phyloP scores from a whole-genome alignment of 2,113 vertebrate species.

The Notiomystis cincta region DNA sequence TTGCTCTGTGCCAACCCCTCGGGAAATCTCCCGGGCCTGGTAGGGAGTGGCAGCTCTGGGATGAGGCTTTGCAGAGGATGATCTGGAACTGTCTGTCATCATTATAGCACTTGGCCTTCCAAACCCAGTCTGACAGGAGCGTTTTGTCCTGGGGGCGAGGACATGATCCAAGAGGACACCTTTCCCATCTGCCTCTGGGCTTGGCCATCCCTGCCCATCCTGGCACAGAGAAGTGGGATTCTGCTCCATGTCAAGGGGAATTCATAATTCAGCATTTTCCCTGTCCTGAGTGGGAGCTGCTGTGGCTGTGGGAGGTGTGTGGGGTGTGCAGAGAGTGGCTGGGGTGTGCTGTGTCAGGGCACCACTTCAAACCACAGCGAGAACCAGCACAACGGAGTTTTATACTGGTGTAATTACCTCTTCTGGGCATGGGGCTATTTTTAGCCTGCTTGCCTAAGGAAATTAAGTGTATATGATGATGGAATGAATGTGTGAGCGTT shows the following conservation, averaged over 20 bases:
- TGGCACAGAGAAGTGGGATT: rapidly evolving
- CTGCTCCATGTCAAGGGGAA: neutral
- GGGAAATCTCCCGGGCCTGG: neutral
- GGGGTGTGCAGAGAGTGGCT: neutral
- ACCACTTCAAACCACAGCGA: neutral
- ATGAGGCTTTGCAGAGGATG: neutral
- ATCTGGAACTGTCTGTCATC: neutral
- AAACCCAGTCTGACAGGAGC: neutral
- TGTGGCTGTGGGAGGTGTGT: neutral
- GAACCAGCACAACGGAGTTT: neutral
- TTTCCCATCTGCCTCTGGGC: neutral
- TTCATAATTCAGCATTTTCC: neutral
- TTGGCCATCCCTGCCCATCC: neutral
- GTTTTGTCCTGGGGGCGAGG: neutral
- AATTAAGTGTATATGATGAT: slow-evolving; percentile 45
- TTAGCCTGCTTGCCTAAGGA: slow-evolving; percentile 37
- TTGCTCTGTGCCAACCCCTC: rapidly evolving
- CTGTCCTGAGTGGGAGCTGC: neutral
- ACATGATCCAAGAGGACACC: neutral
- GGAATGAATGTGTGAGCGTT: neutral
- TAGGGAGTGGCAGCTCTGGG: neutral
- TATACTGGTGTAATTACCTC: neutral
- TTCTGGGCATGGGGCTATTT: slow-evolving; percentile 1
- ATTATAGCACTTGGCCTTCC: neutral
- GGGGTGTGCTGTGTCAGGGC: neutral